Evolutionary conservation across 2,113 vertebrate genomes (phyloP).

Genomic region (Mungos mungo): DNA sequence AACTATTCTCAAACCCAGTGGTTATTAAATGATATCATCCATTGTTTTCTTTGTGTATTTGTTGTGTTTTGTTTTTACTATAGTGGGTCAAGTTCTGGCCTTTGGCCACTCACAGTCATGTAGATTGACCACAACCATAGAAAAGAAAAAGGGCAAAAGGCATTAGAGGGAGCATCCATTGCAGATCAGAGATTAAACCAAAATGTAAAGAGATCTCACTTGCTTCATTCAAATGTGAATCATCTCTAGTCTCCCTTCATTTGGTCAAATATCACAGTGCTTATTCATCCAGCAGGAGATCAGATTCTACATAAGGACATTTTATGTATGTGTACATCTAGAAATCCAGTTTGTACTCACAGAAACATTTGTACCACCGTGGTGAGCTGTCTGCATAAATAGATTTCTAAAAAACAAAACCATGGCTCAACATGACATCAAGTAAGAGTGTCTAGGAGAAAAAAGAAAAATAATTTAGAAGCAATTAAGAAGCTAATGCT

Average conservation of each 20-base stretch:
- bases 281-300: not conserved
- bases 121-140: not conserved
- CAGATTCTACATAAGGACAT: not conserved
- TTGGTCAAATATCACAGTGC: not conserved
- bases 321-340: fast-evolving
- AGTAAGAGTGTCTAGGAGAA: not conserved
- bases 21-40: not conserved
- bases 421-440: not conserved
- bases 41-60: not conserved
- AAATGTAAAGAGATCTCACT: not conserved
- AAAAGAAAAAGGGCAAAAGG: not conserved
- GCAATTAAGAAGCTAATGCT: slow-evolving; percentile 41
- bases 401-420: slow-evolving; percentile 27
- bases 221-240: not conserved
- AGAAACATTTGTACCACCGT: not conserved
- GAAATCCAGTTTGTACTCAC: not conserved
- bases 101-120: not conserved
- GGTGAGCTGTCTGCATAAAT: not conserved
- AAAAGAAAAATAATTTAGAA: slow-evolving; percentile 30
- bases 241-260: not conserved
- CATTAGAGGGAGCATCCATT: not conserved
- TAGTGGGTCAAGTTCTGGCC: not conserved
- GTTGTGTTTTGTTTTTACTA: not conserved
- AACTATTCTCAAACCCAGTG: not conserved
- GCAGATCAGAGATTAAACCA: not conserved